Evolutionary conservation across 2,797 vertebrate species (phyloP).

Genomic region (Spinibarbus caldwelli): DNA sequence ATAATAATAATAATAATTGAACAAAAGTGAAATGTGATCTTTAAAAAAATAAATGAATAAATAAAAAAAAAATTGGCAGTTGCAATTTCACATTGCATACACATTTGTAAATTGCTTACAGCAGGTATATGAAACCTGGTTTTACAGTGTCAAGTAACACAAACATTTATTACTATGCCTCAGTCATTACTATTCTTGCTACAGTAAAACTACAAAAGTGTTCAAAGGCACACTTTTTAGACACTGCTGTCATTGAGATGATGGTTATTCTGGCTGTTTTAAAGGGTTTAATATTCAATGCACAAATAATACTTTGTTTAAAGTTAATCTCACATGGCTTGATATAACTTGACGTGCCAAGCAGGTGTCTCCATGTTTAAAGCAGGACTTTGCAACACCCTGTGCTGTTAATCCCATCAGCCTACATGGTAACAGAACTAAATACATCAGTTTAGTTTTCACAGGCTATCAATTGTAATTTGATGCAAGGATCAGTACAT

Average conservation of each 20-base stretch:
- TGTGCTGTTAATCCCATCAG: conserved; percentile 16
- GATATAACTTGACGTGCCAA: conserved; percentile 1
- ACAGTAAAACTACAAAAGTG: neutral
- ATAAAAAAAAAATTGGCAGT: too few species aligned
- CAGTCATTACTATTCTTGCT: neutral
- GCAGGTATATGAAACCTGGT: neutral
- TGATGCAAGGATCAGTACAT: conserved; percentile 9
- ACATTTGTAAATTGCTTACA: neutral
- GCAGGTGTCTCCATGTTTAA: conserved; percentile 27
- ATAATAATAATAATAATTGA: neutral
- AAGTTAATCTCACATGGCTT: neutral
- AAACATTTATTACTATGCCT: neutral
- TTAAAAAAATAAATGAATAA: too few species aligned
- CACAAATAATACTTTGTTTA: neutral
- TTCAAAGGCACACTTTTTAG: neutral
- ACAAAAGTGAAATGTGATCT: too few species aligned
- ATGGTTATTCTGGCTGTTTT: neutral
- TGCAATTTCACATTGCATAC: neutral
- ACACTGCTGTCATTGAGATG: neutral
- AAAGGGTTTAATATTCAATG: neutral
- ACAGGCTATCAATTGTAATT: conserved; percentile 5
- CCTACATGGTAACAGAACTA: conserved; percentile 18
- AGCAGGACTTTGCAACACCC: neutral
- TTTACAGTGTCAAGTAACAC: neutral
- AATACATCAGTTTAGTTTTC: conserved; percentile 19